These are phyloP conservation scores for Agrilus cyanescens DNA, from an alignment of 2,888 invertebrate genomes.

Conservation along the genomic window DNA sequence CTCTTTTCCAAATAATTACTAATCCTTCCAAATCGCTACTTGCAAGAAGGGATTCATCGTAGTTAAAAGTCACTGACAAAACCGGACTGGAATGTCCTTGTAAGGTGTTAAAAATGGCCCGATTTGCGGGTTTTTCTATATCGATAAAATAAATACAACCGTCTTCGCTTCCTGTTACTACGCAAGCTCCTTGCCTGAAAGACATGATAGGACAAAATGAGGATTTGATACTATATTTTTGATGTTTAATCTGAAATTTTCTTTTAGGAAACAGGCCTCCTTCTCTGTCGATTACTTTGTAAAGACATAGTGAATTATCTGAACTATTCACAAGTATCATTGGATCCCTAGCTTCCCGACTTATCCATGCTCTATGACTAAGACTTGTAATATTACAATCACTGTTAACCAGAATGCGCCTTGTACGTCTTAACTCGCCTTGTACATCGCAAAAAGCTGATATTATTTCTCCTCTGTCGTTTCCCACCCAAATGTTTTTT, in stretches of 20 bases:
- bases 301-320: conserved; percentile 58
- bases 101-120: conserved; percentile 46
- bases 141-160: conserved; percentile 68
- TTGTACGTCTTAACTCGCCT: conserved; percentile 26
- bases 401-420: conserved; percentile 23
- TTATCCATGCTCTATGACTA: conserved; percentile 72
- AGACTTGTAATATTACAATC: conserved; percentile 53
- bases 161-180: conserved; percentile 69
- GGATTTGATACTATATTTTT: conserved; percentile 48
- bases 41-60: conserved; percentile 76
- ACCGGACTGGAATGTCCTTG: conserved; percentile 74
- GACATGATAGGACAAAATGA: conserved; percentile 82
- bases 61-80: conserved; percentile 74
- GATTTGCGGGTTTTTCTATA: conserved; percentile 47
- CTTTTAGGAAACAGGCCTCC: conserved; percentile 53
- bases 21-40: conserved; percentile 72
- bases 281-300: conserved; percentile 52
- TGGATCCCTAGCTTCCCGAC: conserved; percentile 52
- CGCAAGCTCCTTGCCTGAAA: conserved; percentile 68
- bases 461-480: conserved; percentile 46
- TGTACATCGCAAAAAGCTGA: conserved; percentile 29
- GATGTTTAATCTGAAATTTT: conserved; percentile 53
- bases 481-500: conserved; percentile 71
- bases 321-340: conserved; percentile 67
- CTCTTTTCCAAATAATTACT: conserved; percentile 62